Conservation (phyloP, 2,113 vertebrate genomes). For the Brachirus orientalis region DNA sequence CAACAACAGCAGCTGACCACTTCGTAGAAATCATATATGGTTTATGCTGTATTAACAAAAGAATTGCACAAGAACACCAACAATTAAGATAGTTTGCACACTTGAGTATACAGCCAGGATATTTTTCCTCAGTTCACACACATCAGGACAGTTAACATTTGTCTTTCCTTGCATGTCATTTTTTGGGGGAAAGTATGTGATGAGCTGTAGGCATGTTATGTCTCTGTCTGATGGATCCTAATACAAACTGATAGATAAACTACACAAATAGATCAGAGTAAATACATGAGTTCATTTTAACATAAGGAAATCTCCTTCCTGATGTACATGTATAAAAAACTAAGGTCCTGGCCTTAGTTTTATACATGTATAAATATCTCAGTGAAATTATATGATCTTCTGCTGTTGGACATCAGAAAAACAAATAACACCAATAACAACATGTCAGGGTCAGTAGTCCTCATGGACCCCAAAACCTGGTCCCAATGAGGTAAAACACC, state of each 20-base stretch:
- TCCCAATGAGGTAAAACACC: no score
- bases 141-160: constrained; percentile 25
- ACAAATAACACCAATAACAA: neutral
- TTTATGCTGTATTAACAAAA: no score
- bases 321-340: no score
- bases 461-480: no score
- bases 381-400: neutral
- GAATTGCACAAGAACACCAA: neutral
- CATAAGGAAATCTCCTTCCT: neutral
- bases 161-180: constrained; percentile 45
- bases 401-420: constrained; percentile 23
- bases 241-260: constrained; percentile 8
- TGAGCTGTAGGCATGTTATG: constrained; percentile 50
- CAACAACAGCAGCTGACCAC: no score
- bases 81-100: no score
- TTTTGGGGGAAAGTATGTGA: constrained; percentile 48
- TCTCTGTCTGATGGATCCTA: constrained; percentile 41
- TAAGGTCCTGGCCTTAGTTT: neutral
- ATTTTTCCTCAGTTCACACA: constrained; percentile 24
- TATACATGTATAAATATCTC: neutral
- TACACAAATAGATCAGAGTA: constrained; percentile 1
- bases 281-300: constrained; percentile 3
- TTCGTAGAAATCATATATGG: no score
- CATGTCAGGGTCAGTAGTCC: no score
- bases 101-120: neutral